Evolutionary conservation across 1,140 invertebrate species (phyloP), one percentile per base, ranked within the genome.

Genomic region (Orius insidiosus): DNA sequence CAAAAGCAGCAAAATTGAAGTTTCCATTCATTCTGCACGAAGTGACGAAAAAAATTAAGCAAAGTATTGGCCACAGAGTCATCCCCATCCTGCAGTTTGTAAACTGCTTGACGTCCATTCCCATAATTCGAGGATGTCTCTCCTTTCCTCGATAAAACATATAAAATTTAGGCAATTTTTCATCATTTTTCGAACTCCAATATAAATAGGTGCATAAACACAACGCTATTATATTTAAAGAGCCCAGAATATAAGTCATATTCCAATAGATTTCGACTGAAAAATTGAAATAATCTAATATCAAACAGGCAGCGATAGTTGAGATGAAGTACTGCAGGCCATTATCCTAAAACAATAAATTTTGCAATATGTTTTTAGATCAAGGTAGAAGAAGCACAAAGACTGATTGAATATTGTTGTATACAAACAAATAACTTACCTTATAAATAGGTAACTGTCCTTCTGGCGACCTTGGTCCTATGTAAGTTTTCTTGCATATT

Each of bases 81-180:
- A 75, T 63, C 40, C 72, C 71, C 51, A 75, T 66, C n/a, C 73
- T 57, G 50, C 63, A 65, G 46, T 63, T 64, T 13, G 63, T 64
- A 35, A 62, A 51, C 52, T 66, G 63, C 42, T 69, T 69, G 3
- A 67, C 59, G 50, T 68, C 64, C 2, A 68, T 59, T 8, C 61
- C 63, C 2, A 63, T 51, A 0, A 74, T 53, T 14, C 64, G 53
- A 1, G 72, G 71, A 56, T 74, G 72, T 0, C 72, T 54, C 56
- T 74, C 70, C 37, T 68, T 69, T 1, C 72, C 72, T 53, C 70
- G 64, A 58, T 72, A 74, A 55, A 70, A 74, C 49, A 72, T 67
- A 55, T 68, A 70, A 9, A 68, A 45, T 4, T 68, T 36, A 14
- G 53, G 67, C 56, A 49, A 52, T 19, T 53, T 54, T 45, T 53